Evolutionary conservation across 2,113 vertebrate species (phyloP).

Genomic region (Malurus alboscapulatus): DNA sequence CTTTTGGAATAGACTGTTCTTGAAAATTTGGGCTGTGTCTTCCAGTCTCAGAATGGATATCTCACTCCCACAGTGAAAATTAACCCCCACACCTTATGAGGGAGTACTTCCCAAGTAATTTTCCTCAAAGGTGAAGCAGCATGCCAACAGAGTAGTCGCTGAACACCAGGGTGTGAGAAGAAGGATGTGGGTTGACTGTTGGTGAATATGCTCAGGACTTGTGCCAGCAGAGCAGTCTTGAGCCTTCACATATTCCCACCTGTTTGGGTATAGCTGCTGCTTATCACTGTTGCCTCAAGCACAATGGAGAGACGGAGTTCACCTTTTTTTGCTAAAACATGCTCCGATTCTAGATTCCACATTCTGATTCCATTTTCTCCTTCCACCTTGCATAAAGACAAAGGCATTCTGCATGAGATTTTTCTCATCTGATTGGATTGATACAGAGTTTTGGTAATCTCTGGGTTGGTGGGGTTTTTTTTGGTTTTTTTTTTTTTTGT

Average conservation of each 20-base stretch:
- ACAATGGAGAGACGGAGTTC: rapidly evolving
- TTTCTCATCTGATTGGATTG: background rate
- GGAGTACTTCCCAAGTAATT: background rate
- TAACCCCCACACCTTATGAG: background rate
- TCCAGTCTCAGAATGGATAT: background rate
- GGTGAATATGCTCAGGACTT: background rate
- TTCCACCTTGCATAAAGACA: background rate
- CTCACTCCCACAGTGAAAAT: background rate
- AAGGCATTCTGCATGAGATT: background rate
- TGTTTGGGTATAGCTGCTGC: background rate
- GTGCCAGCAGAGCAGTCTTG: background rate
- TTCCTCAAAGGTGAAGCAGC: background rate
- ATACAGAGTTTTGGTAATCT: background rate
- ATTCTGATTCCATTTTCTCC: background rate
- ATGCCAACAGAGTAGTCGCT: background rate
- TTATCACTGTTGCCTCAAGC: background rate
- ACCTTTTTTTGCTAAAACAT: background rate
- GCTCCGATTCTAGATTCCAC: background rate
- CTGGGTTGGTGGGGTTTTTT: background rate
- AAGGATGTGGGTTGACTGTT: background rate
- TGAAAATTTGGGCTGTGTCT: background rate
- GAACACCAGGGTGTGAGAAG: background rate
- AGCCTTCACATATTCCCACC: background rate
- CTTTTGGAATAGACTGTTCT: background rate
- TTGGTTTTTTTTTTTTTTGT: background rate